Evolutionary conservation across 2,888 invertebrate genomes (phyloP).

Genomic region (Sacculina carcini): DNA sequence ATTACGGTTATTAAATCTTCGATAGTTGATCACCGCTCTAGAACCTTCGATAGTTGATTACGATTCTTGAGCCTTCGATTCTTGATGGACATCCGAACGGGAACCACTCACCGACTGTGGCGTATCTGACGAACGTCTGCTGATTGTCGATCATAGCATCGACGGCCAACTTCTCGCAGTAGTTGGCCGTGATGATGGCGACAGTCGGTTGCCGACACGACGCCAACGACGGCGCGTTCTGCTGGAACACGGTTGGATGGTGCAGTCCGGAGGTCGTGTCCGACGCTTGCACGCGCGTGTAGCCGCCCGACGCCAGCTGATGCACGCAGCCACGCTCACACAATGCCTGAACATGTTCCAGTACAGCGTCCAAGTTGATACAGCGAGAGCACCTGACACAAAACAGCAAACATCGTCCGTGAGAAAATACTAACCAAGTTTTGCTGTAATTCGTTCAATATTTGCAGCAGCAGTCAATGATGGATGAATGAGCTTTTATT

Average conservation of each 20-base stretch:
- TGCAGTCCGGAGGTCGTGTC: conserved; percentile 47
- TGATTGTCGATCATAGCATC: conserved; percentile 95
- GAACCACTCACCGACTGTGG: conserved; percentile 60
- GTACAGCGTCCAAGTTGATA: conserved; percentile 34
- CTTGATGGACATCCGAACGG: neutral
- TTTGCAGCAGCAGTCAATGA: no score
- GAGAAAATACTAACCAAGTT: neutral
- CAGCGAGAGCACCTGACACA: neutral
- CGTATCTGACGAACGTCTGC: conserved; percentile 81
- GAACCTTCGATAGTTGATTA: no score
- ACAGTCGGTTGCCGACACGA: conserved; percentile 79
- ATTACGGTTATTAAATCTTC: no score
- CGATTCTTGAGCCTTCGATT: neutral
- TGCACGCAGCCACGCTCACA: conserved; percentile 59
- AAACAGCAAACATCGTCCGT: neutral
- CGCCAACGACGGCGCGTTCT: conserved; percentile 75
- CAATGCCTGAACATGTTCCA: conserved; percentile 42
- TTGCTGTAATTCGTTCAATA: no score
- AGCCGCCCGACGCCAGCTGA: conserved; percentile 45
- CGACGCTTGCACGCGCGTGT: conserved; percentile 57
- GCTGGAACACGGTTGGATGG: conserved; percentile 55
- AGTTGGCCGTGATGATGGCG: conserved; percentile 89
- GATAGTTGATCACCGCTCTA: no score
- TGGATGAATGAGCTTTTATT: no score
- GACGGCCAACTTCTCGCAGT: conserved; percentile 90